These are phyloP conservation scores for Erethizon dorsatum DNA, from an alignment of 2,797 vertebrate species.

Conservation along the genomic window DNA sequence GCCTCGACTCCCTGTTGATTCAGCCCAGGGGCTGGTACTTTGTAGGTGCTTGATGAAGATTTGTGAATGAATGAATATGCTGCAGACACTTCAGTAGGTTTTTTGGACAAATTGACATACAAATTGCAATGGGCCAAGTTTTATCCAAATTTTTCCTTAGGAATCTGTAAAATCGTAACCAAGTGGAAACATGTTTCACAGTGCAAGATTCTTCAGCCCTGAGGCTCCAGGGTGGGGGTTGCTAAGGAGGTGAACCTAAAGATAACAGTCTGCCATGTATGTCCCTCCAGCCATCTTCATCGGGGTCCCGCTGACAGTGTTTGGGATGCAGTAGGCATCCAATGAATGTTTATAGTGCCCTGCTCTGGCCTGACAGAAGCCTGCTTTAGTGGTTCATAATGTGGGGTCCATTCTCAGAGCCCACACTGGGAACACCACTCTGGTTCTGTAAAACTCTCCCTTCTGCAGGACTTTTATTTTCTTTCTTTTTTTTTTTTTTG, in stretches of 20 bases:
- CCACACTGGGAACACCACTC: background rate
- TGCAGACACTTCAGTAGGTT: background rate
- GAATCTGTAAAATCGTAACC: constrained; percentile 12
- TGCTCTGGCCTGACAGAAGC: background rate
- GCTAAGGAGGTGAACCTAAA: background rate
- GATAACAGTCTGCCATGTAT: background rate
- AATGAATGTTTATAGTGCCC: background rate
- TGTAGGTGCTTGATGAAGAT: background rate
- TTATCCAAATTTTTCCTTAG: background rate
- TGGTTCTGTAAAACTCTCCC: background rate
- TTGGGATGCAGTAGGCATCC: background rate
- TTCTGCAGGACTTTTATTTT: background rate
- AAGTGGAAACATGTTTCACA: background rate
- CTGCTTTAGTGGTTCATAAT: constrained; percentile 16
- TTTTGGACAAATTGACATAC: background rate
- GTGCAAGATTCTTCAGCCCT: background rate
- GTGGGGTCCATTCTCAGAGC: background rate
- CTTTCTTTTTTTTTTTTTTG: no score
- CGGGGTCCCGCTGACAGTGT: background rate
- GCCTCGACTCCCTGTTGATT: background rate
- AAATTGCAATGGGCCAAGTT: background rate
- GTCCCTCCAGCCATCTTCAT: background rate
- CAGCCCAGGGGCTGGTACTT: background rate
- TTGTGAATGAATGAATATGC: background rate
- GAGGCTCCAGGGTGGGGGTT: background rate